These are phyloP conservation scores for Psittacula cyanocephala DNA, from an alignment of 2,113 vertebrate genomes.

Conservation along the genomic window DNA sequence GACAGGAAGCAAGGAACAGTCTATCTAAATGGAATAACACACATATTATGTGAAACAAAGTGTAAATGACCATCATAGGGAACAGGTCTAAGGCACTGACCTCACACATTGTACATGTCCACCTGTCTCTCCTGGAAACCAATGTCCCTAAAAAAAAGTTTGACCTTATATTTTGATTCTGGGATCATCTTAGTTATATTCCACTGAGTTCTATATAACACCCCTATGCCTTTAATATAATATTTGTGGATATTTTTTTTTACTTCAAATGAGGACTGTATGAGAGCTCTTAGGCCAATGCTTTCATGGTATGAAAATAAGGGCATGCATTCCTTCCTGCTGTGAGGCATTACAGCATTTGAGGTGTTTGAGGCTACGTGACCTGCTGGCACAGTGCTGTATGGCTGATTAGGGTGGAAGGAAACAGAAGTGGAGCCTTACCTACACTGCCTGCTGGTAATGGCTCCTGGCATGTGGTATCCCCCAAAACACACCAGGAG, in stretches of 20 bases:
- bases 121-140: background rate
- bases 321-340: background rate
- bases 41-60: background rate
- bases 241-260: background rate
- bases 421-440: background rate
- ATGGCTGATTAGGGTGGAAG: accelerated
- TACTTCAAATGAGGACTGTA: background rate
- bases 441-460: background rate
- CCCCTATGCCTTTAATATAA: background rate
- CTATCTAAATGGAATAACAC: background rate
- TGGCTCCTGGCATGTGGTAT: background rate
- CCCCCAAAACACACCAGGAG: background rate
- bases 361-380: background rate
- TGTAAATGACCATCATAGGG: accelerated
- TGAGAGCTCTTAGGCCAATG: background rate
- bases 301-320: background rate
- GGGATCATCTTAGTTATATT: background rate
- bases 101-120: background rate
- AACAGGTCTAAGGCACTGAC: background rate
- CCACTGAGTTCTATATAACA: background rate
- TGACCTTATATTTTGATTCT: background rate
- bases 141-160: background rate
- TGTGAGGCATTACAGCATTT: background rate
- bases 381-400: background rate
- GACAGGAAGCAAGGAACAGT: background rate